Base-by-base conservation (phyloP, 1,140 invertebrate species). In the Archivesica marissinica region DNA sequence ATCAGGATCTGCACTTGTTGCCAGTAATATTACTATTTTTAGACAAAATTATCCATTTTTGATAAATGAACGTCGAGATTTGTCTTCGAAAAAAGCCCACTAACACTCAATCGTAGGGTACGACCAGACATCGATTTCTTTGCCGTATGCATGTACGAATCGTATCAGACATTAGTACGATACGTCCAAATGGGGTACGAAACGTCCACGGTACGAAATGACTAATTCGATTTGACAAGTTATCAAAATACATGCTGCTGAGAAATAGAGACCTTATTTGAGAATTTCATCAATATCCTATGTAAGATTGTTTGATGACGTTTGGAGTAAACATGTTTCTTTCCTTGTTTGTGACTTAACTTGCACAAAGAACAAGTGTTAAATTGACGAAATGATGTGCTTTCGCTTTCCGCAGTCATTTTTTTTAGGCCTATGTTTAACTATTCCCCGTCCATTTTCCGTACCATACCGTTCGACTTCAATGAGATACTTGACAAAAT, bases 331-430 rank as follows among this genome's bases (percentile, higher is more conserved):
- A 88, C 50, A 47, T 88, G 87, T 77, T 88, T 88, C 75, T 83
- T 86, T 25, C 84, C 74, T 35, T 61, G 44, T 35, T 86, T 86
- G 78, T 88, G 79, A 59, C 72, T 88, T 35, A 83, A 20, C 76
- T 80, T 76, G 66, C 87, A 88, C 3, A 88, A 25, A 66, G 98
- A 94, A 99, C 98, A 23, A 97, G 97, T 87, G 7, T 47, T 39
- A 47, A 76, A 88, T 54, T 78, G 87, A n/a, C 59, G 75, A 86
- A 97, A 98, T 23, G 44, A 23, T 11, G 66, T 81, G 13, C 25
- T 2, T 6, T 17, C 25, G 30, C 33, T 44, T 15, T 33, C 50
- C 0, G 68, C 17, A 23, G 68, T 44, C 68, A 72, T 72, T 1
- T 72, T 72, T 23, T 25, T 17, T 6, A 3, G 0, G 41, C 2